These are phyloP conservation scores for Enteromius radiatus DNA, from an alignment of 2,797 vertebrate species.

Conservation along the genomic window DNA sequence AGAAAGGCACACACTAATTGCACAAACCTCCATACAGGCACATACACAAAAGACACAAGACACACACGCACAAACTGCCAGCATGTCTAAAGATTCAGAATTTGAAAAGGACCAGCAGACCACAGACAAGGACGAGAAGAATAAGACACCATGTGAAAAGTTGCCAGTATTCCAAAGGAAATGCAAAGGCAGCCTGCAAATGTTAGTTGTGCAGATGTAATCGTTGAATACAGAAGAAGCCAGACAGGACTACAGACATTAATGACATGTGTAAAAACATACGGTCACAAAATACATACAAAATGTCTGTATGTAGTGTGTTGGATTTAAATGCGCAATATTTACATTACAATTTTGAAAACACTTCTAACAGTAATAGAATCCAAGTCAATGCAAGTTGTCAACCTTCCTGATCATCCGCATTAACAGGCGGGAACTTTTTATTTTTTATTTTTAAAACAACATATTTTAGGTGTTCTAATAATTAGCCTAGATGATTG, in stretches of 20 bases:
- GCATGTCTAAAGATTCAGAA: slow-evolving; percentile 23
- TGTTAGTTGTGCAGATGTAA: background rate
- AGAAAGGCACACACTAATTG: slow-evolving; percentile 30
- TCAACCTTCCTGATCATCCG: background rate
- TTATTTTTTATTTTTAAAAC: no score
- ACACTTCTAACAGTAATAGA: background rate
- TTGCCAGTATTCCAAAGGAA: slow-evolving; percentile 47
- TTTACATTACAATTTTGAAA: background rate
- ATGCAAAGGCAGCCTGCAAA: background rate
- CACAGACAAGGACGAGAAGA: slow-evolving; percentile 35
- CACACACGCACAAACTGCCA: background rate
- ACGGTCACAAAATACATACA: background rate
- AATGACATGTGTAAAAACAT: background rate
- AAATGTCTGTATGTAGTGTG: no score
- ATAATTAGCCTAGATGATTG: no score
- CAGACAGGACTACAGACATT: background rate
- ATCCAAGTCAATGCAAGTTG: background rate
- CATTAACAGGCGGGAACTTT: no score
- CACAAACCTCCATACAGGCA: slow-evolving; percentile 5
- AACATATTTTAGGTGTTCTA: no score
- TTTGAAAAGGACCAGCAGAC: slow-evolving; percentile 40
- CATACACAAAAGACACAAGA: slow-evolving; percentile 16
- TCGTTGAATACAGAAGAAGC: background rate
- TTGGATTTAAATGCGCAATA: background rate
- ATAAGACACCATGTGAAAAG: slow-evolving; percentile 31